Evolutionary conservation across 2,113 vertebrate species (phyloP), one percentile per base, ranked within the genome.

Genomic region (Callorhinus ursinus): DNA sequence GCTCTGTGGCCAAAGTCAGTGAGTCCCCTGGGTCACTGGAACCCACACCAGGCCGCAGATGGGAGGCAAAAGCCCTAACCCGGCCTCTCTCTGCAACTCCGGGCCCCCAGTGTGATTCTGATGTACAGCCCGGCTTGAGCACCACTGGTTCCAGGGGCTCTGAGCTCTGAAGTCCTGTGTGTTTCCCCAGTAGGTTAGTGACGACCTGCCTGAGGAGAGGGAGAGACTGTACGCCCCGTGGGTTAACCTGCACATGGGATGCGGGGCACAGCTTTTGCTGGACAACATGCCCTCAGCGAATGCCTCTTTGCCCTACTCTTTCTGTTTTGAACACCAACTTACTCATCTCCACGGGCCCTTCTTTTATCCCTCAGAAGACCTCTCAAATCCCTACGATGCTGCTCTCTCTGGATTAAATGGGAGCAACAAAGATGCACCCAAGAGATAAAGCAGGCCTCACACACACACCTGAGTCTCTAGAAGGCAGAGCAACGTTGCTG

Each of bases 151-250:
- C 67, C 14, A 3, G 53, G 65, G 36, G 53, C 42, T 26, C 53
- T 18, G 4, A 4, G 65, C 12, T 2, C 15, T 11, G 0, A 4
- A 0, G 11, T 39, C n/a, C 69, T 28, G 5, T 0, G 9, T 0
- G 2, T 7, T 39, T 36, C 26, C 53, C 53, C n/a, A 4, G 19
- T 4, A 63, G 77, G 61, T 42, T 2, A 65, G 46, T 16, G 80
- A 86, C 33, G 28, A 22, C 39, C 33, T 39, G 36, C 46, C 31
- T 65, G 59, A 49, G 4, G 36, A 51, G 9, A 69, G 33, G 15
- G 31, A 63, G 83, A 31, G 4, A 19, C 1, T 0, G 4, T 9
- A 3, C 2, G 7, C 31, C 28, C 51, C 15, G 11, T 3, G 33
- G 39, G n/a, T 2, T 36, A 8, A 69, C 57, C 49, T 13, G 13